Conservation (phyloP, 2,113 vertebrate genomes). For the Pandion haliaetus region DNA sequence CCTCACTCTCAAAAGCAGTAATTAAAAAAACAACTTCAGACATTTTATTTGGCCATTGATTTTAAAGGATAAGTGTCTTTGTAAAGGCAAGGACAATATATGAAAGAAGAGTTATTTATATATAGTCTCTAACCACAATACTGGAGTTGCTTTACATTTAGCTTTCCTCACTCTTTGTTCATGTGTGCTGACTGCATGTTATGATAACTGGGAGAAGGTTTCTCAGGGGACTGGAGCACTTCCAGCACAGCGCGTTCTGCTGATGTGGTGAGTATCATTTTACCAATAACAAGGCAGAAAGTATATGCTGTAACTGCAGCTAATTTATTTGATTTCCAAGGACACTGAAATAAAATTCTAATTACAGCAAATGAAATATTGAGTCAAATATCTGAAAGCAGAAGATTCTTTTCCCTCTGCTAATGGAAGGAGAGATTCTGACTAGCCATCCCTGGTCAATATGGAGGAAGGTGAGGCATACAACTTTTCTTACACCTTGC, state of each 20-base stretch:
- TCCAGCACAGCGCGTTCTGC: not conserved
- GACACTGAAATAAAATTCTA: not conserved
- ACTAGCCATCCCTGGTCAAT: not conserved
- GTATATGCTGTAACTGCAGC: not conserved
- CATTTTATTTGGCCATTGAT: not conserved
- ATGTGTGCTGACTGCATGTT: not conserved
- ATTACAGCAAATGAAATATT: not conserved
- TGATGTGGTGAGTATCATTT: not conserved
- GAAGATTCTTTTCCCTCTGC: not conserved
- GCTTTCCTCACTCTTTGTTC: not conserved
- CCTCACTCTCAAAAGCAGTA: not conserved
- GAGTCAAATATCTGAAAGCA: not conserved
- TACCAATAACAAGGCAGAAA: not conserved
- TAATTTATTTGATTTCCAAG: conserved; percentile 2
- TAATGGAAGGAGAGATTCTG: not conserved
- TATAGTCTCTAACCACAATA: not conserved
- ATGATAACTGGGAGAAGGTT: not conserved
- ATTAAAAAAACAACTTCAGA: not conserved
- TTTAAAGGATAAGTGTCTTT: not conserved
- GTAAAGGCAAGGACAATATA: not conserved
- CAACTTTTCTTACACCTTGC: not conserved
- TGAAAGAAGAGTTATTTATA: not conserved
- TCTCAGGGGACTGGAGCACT: not conserved
- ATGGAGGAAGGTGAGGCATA: not conserved
- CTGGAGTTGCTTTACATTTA: conserved; percentile 1